Conservation (phyloP, 92 coral and sea anemone genomes). For the Heteractis magnifica region DNA sequence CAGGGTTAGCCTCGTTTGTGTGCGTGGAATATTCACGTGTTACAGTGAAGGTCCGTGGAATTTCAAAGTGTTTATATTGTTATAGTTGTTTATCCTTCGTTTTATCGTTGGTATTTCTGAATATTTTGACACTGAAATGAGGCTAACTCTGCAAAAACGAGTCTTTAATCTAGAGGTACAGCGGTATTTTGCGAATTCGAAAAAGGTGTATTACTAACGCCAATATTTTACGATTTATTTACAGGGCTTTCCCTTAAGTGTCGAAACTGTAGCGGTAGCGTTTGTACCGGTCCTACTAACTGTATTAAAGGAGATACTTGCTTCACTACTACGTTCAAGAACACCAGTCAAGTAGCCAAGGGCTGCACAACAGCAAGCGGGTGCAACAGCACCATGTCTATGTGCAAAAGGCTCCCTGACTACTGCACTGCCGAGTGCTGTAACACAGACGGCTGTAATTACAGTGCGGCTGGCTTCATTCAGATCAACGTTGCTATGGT, state of each 20-base stretch:
- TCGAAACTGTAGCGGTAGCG: background rate
- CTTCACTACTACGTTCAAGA: constrained; percentile 18
- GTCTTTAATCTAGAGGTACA: too few relatives aligned
- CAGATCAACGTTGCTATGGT: constrained; percentile 18
- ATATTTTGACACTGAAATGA: too few relatives aligned
- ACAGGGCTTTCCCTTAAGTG: background rate
- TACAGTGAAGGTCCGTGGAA: too few relatives aligned
- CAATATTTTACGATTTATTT: too few relatives aligned
- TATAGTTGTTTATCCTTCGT: too few relatives aligned
- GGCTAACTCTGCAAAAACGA: too few relatives aligned
- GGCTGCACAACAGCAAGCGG: background rate
- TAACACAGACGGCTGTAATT: constrained; percentile 8
- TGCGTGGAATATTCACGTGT: too few relatives aligned
- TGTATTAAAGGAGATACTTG: background rate
- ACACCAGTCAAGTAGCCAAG: background rate
- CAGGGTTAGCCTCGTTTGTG: too few relatives aligned
- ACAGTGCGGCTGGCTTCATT: background rate
- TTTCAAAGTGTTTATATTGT: too few relatives aligned
- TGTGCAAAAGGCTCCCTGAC: background rate
- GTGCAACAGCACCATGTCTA: background rate
- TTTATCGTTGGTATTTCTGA: too few relatives aligned
- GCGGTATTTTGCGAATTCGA: too few relatives aligned
- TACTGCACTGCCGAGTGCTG: constrained; percentile 8
- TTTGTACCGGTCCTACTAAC: background rate
- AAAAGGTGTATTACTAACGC: too few relatives aligned